These are phyloP conservation scores for Cricetomys ansorgei DNA, from an alignment of 2,113 vertebrate species.

Conservation along the genomic window DNA sequence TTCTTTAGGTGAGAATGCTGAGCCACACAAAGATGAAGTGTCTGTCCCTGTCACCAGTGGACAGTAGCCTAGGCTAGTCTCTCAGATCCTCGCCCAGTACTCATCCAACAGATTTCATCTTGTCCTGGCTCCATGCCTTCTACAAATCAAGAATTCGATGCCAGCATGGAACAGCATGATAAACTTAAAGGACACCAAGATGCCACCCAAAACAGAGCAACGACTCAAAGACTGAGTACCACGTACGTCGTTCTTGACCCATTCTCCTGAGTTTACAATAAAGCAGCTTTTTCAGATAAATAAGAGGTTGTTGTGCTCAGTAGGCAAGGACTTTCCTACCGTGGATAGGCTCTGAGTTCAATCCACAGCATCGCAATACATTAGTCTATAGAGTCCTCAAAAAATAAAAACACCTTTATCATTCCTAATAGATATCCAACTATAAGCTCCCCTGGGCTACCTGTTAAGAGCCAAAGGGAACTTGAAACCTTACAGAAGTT, in stretches of 20 bases:
- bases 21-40: slow-evolving; percentile 35
- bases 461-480: background rate
- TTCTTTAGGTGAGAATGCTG: slow-evolving; percentile 54
- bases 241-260: background rate
- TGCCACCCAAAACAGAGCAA: background rate
- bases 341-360: background rate
- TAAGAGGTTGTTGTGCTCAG: background rate
- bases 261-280: background rate
- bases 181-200: slow-evolving; percentile 10
- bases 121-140: background rate
- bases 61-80: background rate
- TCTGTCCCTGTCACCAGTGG: background rate
- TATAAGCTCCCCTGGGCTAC: background rate
- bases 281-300: background rate
- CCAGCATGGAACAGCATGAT: background rate
- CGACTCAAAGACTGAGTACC: background rate
- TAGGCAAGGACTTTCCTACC: background rate
- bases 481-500: background rate
- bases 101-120: background rate
- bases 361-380: background rate
- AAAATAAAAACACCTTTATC: background rate
- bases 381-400: background rate
- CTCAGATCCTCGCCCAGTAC: background rate
- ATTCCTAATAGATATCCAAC: background rate
- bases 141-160: background rate